These are phyloP conservation scores for Calameuta pallipes DNA, from an alignment of 2,888 invertebrate species.

Conservation along the genomic window DNA sequence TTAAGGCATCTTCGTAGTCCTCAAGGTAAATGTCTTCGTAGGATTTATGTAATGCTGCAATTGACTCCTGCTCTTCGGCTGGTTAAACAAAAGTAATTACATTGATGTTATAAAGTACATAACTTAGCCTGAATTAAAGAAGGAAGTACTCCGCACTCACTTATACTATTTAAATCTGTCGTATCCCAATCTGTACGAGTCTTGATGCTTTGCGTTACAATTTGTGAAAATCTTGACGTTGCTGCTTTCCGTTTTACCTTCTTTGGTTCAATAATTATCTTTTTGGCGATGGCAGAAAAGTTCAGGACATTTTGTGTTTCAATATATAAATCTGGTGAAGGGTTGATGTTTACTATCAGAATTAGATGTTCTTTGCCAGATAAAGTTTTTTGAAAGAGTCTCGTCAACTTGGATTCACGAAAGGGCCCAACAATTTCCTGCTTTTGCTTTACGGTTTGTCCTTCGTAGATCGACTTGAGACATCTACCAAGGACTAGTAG, in stretches of 20 bases:
- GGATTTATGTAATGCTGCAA: background rate
- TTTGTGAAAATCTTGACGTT: constrained; percentile 54
- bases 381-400: constrained; percentile 85
- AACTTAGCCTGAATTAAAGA: constrained; percentile 10
- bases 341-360: constrained; percentile 92
- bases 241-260: constrained; percentile 34
- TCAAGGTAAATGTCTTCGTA: constrained; percentile 30
- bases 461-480: constrained; percentile 73
- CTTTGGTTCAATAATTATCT: constrained; percentile 67
- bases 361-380: constrained; percentile 80
- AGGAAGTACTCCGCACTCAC: background rate
- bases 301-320: constrained; percentile 89
- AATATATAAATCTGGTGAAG: constrained; percentile 78
- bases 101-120: background rate
- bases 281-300: constrained; percentile 85
- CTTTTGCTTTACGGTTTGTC: constrained; percentile 50
- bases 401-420: constrained; percentile 91
- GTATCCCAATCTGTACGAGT: constrained; percentile 57
- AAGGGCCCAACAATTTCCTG: constrained; percentile 68
- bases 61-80: constrained; percentile 16
- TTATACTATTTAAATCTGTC: constrained; percentile 32
- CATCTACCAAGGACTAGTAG: constrained; percentile 87
- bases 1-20: constrained; percentile 48
- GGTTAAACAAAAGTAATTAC: background rate
- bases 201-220: constrained; percentile 51